phyloP scores from a whole-genome alignment of 2,888 invertebrate species.

The Nephrotoma guestfalica region DNA sequence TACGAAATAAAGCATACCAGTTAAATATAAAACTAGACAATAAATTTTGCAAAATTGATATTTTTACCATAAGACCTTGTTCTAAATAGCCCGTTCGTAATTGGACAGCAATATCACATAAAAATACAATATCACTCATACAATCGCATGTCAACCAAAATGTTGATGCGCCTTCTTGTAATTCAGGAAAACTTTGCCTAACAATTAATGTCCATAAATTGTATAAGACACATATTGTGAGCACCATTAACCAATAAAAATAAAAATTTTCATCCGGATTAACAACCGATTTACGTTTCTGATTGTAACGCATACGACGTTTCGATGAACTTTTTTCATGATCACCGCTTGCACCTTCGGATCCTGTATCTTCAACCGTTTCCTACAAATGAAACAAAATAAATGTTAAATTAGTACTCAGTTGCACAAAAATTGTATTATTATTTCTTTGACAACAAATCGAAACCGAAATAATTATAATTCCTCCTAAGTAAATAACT shows the following conservation, averaged over 20 bases:
- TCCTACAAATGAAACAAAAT: conserved; percentile 22
- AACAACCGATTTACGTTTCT: conserved; percentile 67
- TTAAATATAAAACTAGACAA: neutral
- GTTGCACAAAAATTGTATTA: too few species aligned
- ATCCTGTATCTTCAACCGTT: conserved; percentile 53
- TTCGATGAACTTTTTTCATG: conserved; percentile 40
- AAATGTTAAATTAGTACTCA: too few species aligned
- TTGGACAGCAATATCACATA: conserved; percentile 80
- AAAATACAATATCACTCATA: conserved; percentile 73
- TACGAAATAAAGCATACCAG: neutral
- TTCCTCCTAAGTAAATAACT: too few species aligned
- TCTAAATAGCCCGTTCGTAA: conserved; percentile 89
- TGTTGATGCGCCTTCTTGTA: conserved; percentile 57
- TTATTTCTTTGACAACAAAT: too few species aligned
- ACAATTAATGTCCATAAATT: conserved; percentile 94
- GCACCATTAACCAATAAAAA: conserved; percentile 86
- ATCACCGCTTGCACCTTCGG: conserved; percentile 48
- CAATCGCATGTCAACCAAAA: conserved; percentile 75
- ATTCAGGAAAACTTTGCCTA: conserved; percentile 84
- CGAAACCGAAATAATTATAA: too few species aligned
- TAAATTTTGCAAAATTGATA: neutral
- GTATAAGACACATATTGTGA: conserved; percentile 81
- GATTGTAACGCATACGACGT: conserved; percentile 50
- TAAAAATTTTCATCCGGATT: conserved; percentile 93
- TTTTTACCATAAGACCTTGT: conserved; percentile 71